Base-by-base conservation (phyloP, 2,797 vertebrate species). In the Sebastes iracundus region DNA sequence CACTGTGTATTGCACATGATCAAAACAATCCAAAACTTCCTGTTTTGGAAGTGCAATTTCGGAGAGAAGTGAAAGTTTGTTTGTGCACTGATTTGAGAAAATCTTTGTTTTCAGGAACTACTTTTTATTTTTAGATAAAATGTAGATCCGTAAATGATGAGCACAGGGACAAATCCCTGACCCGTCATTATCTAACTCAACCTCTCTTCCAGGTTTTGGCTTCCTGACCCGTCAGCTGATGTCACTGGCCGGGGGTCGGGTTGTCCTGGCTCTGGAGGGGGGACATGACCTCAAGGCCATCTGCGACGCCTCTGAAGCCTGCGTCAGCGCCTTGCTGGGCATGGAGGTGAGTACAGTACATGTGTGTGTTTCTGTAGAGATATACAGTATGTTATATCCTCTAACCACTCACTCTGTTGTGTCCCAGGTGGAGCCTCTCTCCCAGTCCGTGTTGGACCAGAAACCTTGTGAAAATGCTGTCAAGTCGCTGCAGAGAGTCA, bases 161-260 rank as follows among this genome's bases (percentile, higher is more conserved):
- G 32, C 16, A 16, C 11, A 10, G 6, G 6, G 38, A 55, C 30
- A 25, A 67, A 18, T 14, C 7, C 4, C 22, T 46, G 35, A 68
- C 6, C 52, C 8, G 2, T 32, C n/a, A 12, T 23, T 30, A 27
- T 64, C 20, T 80, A 27, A 32, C 60, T 61, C 18, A 72, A 20
- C 12, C 4, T 63, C 53, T 79, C 60, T 32, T 16, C 23, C 89
- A 99, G 98, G 97, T 82, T 99, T 99, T 82, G 98, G 97, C 84
- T 97, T 97, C 91, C 93, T 99, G 95, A 98, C 98, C 0, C 96
- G 96, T 86, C 97, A 98, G 92, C 94, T 99, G 91, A 99, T 98
- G 97, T 96, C 92, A 42, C 84, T 99, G 94, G 97, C 98, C 0
- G 97, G 95, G 2, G 98, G 98, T 2, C 96, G 96, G 1, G 91